Conservation (phyloP, 2,113 vertebrate genomes). For the Talpa occidentalis region DNA sequence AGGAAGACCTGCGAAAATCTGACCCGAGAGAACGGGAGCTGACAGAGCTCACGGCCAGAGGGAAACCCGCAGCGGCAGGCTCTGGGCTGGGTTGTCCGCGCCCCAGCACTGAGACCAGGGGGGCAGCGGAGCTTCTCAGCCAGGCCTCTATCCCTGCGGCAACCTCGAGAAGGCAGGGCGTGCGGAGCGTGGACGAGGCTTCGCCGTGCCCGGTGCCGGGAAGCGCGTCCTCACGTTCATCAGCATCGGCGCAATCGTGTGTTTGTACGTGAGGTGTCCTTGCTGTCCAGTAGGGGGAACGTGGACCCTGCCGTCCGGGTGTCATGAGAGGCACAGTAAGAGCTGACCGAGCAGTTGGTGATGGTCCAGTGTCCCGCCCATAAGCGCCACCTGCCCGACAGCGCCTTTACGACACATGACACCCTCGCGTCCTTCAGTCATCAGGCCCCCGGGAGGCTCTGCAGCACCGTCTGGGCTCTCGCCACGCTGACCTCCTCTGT, state of each 20-base stretch:
- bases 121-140: too few relatives aligned
- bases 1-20: slow-evolving; percentile 2
- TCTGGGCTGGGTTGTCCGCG: too few relatives aligned
- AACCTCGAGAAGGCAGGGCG: background rate
- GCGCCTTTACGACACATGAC: background rate
- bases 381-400: fast-evolving
- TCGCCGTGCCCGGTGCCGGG: fast-evolving
- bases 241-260: background rate
- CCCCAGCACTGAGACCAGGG: too few relatives aligned
- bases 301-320: fast-evolving
- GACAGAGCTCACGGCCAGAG: background rate
- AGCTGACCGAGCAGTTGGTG: background rate
- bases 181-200: too few relatives aligned
- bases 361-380: fast-evolving
- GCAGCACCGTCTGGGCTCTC: background rate
- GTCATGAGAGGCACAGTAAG: fast-evolving
- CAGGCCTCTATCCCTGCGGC: background rate
- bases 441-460: fast-evolving
- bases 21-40: background rate
- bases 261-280: background rate
- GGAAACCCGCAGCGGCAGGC: background rate
- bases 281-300: background rate
- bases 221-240: background rate
- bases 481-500: background rate
- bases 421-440: background rate